phyloP scores from a whole-genome alignment of 2,888 invertebrate species.

The Aleiodes testaceus region DNA sequence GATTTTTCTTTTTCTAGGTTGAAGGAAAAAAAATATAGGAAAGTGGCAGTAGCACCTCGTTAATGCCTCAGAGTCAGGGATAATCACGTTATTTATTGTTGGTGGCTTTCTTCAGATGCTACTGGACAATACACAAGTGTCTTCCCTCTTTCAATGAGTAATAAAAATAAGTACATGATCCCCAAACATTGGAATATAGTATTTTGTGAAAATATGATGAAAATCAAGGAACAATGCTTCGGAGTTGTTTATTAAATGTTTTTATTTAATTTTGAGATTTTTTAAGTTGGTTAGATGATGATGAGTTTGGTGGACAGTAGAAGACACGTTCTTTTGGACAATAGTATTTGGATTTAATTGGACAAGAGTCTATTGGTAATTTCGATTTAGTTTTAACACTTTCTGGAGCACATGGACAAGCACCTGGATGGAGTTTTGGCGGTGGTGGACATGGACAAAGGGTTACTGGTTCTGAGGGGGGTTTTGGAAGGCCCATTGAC shows the following conservation, averaged over 20 bases:
- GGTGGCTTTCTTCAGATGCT: conserved; percentile 9
- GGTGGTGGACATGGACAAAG: conserved; percentile 64
- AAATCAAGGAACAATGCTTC: too few species aligned
- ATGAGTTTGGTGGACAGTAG: conserved; percentile 48
- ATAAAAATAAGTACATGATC: conserved; percentile 7
- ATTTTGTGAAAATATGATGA: conserved; percentile 8
- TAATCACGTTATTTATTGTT: conserved; percentile 44
- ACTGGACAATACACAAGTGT: conserved; percentile 37
- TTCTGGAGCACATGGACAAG: conserved; percentile 59
- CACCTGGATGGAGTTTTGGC: conserved; percentile 61
- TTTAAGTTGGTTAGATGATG: conserved; percentile 18
- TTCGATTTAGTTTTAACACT: conserved; percentile 11
- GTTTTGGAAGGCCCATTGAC: conserved; percentile 55
- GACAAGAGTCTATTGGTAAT: conserved; percentile 50
- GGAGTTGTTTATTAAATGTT: not conserved
- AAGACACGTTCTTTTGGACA: conserved; percentile 50
- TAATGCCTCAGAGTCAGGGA: conserved; percentile 34
- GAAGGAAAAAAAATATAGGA: conserved; percentile 8
- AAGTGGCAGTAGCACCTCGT: conserved; percentile 28
- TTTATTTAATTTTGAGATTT: conserved; percentile 27
- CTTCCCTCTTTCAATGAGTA: not conserved
- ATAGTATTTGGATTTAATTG: conserved; percentile 48
- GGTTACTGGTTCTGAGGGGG: conserved; percentile 58
- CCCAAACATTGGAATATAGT: not conserved
- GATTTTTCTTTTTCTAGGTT: not conserved